phyloP scores from a whole-genome alignment of 2,888 invertebrate species.

The Drosophila nr. medialis region DNA sequence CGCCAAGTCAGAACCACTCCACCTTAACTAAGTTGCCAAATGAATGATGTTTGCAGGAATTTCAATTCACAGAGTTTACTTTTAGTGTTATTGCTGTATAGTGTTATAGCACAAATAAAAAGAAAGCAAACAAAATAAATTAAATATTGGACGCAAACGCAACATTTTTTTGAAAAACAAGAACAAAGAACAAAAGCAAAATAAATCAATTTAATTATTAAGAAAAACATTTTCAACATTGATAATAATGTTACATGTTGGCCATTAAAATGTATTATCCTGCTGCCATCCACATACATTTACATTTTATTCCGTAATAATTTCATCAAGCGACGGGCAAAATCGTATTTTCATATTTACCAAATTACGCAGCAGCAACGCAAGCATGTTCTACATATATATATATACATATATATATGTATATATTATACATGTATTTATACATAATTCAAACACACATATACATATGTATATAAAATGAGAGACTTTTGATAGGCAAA shows the following conservation, averaged over 20 bases:
- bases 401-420: too few relatives aligned
- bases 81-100: neutral
- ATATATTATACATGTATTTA: neutral
- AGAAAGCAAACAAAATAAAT: too few relatives aligned
- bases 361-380: neutral
- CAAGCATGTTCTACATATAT: neutral
- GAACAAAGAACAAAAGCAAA: neutral
- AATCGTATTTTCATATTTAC: neutral
- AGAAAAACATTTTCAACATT: neutral
- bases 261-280: neutral
- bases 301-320: neutral
- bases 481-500: neutral
- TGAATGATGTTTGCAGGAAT: neutral
- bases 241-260: neutral
- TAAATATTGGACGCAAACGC: neutral
- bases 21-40: neutral
- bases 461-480: neutral
- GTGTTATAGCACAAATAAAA: too few relatives aligned
- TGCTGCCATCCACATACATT: neutral
- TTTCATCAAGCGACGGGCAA: neutral
- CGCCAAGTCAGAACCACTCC: neutral
- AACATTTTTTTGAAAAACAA: fast-evolving
- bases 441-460: neutral
- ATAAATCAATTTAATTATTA: neutral
- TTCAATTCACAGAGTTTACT: neutral